Conservation (phyloP, 2,113 vertebrate genomes). For the Phylloscopus whistleri region DNA sequence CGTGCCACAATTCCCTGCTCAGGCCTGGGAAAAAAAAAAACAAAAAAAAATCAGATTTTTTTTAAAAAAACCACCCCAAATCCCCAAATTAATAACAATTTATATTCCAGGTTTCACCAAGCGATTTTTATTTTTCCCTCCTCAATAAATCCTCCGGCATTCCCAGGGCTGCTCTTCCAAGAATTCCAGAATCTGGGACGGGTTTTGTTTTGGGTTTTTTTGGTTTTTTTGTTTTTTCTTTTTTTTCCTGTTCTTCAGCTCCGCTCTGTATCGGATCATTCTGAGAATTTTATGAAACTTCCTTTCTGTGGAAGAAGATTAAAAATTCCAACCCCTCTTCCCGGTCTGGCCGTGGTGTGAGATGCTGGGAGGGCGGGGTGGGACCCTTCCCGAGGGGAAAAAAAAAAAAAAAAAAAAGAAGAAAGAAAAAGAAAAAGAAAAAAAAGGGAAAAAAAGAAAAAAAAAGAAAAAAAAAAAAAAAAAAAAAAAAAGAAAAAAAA, state of each 20-base stretch:
- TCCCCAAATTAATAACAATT: not conserved
- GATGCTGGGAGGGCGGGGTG: fast-evolving
- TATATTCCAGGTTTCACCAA: not conserved
- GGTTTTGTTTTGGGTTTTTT: no score
- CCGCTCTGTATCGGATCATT: not conserved
- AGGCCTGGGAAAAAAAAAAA: not conserved
- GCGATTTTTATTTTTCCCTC: not conserved
- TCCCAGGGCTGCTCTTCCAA: not conserved
- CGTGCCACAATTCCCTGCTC: not conserved
- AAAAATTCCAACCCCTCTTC: not conserved
- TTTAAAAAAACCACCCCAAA: no score
- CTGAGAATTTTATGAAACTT: not conserved
- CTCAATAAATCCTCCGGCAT: not conserved
- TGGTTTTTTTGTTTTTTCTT: not conserved
- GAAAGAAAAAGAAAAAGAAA: not conserved
- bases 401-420: no score
- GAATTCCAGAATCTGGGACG: not conserved
- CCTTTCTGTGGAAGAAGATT: conserved; percentile 38
- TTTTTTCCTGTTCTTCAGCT: not conserved
- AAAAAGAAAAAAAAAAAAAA: no score
- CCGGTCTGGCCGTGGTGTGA: not conserved
- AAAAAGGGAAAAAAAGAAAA: not conserved
- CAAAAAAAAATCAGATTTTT: not conserved
- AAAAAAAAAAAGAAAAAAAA: no score
- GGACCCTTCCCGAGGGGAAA: not conserved